A percentile compares a stretch with the other conserved stretches of the same genome.
Evolutionary conservation across 2,797 vertebrate species (phyloP).

Genomic region (Euthynnus affinis): DNA sequence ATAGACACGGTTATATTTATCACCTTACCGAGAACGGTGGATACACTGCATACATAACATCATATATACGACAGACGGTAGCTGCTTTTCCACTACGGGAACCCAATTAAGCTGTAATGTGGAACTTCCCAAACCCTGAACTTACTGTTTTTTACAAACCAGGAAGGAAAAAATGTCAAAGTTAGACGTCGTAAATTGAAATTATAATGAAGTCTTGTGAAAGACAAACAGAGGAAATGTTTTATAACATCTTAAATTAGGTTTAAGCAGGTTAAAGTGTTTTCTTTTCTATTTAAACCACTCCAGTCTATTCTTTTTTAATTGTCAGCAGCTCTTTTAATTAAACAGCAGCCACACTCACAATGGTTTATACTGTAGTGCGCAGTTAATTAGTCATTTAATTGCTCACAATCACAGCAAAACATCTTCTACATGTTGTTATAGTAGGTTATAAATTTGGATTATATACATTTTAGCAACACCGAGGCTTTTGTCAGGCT

Average conservation of each 20-base stretch:
- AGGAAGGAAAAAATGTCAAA: background rate
- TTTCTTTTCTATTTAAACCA: too few species aligned
- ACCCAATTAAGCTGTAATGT: background rate
- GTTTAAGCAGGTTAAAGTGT: too few species aligned
- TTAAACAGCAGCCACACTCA: background rate
- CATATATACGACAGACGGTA: background rate
- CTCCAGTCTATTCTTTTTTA: too few species aligned
- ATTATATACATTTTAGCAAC: background rate
- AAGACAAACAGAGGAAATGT: background rate
- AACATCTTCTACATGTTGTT: background rate
- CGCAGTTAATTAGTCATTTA: background rate
- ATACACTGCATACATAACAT: background rate
- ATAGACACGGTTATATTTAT: background rate
- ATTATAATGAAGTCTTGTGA: background rate
- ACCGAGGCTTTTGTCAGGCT: background rate
- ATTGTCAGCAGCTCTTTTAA: background rate
- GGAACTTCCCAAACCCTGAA: background rate
- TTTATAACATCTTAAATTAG: background rate
- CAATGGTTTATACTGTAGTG: background rate
- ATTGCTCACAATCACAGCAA: background rate
- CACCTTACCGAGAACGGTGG: background rate
- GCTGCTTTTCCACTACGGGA: too few species aligned
- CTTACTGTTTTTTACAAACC: background rate
- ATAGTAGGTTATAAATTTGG: background rate
- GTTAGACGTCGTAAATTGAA: background rate